These are phyloP conservation scores for Rhogogaster chlorosoma DNA, from an alignment of 2,888 invertebrate genomes.

Conservation along the genomic window DNA sequence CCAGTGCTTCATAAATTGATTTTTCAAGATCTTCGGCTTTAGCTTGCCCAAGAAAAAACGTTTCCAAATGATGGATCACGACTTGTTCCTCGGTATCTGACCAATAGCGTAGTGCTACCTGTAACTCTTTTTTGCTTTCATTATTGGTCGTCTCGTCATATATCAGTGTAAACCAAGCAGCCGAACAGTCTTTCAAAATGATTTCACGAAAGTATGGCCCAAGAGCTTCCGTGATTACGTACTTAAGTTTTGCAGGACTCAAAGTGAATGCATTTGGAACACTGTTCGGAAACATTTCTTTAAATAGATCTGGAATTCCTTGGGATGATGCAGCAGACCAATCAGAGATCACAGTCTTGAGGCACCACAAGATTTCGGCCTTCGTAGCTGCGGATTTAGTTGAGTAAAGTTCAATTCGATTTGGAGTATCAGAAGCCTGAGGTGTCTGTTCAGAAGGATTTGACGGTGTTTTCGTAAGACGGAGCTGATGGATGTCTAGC, in stretches of 20 bases:
- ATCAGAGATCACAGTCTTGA: constrained; percentile 15
- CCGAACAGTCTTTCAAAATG: neutral
- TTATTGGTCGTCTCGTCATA: constrained; percentile 13
- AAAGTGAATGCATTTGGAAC: neutral
- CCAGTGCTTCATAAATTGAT: constrained; percentile 21
- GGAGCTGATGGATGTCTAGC: constrained; percentile 23
- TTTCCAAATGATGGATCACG: constrained; percentile 34
- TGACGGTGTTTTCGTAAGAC: neutral
- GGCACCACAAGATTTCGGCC: constrained; percentile 12
- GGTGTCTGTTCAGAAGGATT: neutral
- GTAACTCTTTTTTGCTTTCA: constrained; percentile 25
- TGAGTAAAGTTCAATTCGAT: constrained; percentile 1
- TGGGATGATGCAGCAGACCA: constrained; percentile 41
- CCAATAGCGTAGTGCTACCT: constrained; percentile 30
- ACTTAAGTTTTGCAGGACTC: constrained; percentile 30
- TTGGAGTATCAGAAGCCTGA: constrained; percentile 19
- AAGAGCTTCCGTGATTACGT: constrained; percentile 27
- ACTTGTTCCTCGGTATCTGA: constrained; percentile 21
- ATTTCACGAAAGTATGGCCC: constrained; percentile 29
- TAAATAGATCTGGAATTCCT: constrained; percentile 7
- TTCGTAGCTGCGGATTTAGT: constrained; percentile 25
- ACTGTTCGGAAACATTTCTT: constrained; percentile 28
- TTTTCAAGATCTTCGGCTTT: constrained; percentile 7
- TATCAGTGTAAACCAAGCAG: neutral
- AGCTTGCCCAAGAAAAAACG: constrained; percentile 27